Evolutionary conservation across 1,140 invertebrate species (phyloP), one percentile per base, ranked within the genome.

Genomic region (Tyrophagus putrescentiae): DNA sequence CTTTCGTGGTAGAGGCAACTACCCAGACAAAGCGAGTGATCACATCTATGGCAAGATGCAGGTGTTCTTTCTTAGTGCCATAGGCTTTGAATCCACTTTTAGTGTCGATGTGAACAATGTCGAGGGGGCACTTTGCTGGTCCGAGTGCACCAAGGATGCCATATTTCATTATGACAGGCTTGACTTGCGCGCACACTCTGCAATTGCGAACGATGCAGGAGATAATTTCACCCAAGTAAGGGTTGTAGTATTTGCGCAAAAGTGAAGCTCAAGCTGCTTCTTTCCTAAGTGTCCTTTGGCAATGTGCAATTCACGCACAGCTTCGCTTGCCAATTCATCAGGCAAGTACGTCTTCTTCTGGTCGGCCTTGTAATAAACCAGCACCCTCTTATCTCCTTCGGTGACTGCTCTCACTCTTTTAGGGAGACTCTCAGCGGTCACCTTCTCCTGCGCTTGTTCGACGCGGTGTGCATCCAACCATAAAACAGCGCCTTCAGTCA

Each of bases 51-150:
- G 60, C 50, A 18, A 63, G 0, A 44, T 63, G 62, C 1, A 60
- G 21, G 31, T 63, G 61, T 63, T 61, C 27, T 29, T 63, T 61
- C 1, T 11, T 28, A 28, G 62, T 60, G 23, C 31, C 42, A 36
- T 63, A 60, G 4, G 28, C 32, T 18, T 31, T 33, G 9, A 63
- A 42, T 13, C 62, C 62, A 13, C 62, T 50, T 13, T 60, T 41
- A 1, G 62, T 63, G 45, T 63, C 62, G 44, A 63, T 63, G 7
- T 62, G 41, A 27, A 63, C 45, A 11, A 63, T 61, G 3, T 63
- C 62, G 33, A 60, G 57, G 31, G 62, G 62, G 16, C 31, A 2
- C 13, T 11, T 5, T 29, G 62, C 59, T 25, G 62, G 62, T 21
- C 48, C 59, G 16, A 63, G 29, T 18, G 41, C 18, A 5, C 18